Evolutionary conservation across 2,113 vertebrate genomes (phyloP).

Genomic region (Globicephala melas): DNA sequence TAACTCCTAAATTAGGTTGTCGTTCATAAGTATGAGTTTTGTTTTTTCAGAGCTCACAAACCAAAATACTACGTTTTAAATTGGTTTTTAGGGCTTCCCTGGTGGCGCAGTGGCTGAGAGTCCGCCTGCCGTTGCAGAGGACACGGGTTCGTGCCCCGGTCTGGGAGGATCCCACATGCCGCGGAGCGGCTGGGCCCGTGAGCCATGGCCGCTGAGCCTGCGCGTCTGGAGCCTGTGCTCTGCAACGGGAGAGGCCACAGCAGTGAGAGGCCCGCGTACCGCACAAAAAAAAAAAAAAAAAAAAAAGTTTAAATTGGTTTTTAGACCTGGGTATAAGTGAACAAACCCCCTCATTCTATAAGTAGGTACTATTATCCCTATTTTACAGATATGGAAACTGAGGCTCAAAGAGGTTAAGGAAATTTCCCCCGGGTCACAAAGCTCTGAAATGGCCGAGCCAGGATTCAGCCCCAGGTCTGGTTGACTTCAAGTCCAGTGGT

Average conservation of each 20-base stretch:
- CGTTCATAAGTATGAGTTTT: not conserved
- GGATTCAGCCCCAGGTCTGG: not conserved
- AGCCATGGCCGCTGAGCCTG: too few species aligned
- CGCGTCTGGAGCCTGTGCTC: too few species aligned
- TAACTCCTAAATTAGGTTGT: constrained; percentile 3
- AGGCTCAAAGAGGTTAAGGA: not conserved
- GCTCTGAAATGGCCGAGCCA: not conserved
- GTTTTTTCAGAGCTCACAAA: not conserved
- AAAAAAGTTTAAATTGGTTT: not conserved
- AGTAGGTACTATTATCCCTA: not conserved
- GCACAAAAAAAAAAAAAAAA: too few species aligned
- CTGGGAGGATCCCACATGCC: too few species aligned
- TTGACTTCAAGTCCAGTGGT: not conserved
- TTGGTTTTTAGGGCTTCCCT: not conserved
- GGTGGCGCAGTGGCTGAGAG: too few species aligned
- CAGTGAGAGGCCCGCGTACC: too few species aligned
- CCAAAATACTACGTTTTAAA: not conserved
- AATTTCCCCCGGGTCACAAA: not conserved
- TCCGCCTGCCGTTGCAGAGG: too few species aligned
- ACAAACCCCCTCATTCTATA: not conserved
- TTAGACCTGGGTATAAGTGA: not conserved
- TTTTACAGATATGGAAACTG: not conserved
- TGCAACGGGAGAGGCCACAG: too few species aligned
- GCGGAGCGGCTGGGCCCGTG: too few species aligned
- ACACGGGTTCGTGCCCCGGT: too few species aligned